A percentile compares a stretch with the other conserved stretches of the same genome.
phyloP scores from a whole-genome alignment of 2,797 vertebrate species.

The Tangara arthus region DNA sequence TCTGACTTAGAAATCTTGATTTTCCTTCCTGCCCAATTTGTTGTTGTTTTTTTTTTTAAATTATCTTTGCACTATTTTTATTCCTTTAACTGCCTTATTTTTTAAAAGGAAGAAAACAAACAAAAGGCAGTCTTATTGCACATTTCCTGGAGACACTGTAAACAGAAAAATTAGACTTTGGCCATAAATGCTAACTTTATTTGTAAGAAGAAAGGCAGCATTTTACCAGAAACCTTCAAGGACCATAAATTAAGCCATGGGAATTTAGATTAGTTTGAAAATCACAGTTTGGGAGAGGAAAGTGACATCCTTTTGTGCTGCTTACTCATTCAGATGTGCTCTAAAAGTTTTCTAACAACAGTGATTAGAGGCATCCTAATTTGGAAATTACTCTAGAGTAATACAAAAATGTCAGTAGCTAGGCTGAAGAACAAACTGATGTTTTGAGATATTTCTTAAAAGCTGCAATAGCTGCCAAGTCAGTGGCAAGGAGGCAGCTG shows the following conservation, averaged over 20 bases:
- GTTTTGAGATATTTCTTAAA: neutral
- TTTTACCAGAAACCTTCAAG: neutral
- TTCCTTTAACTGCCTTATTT: neutral
- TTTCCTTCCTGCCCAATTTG: neutral
- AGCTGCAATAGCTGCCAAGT: neutral
- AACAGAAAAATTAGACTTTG: neutral
- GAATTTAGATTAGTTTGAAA: neutral
- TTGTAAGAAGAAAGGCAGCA: neutral
- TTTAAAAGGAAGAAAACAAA: neutral
- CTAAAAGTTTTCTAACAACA: neutral
- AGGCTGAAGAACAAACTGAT: neutral
- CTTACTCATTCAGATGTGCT: neutral
- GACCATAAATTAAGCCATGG: rapidly evolving
- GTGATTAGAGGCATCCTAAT: neutral
- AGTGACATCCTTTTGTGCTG: neutral
- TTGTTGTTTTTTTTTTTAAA: neutral
- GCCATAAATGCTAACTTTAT: neutral
- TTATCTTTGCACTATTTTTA: neutral
- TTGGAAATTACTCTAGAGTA: neutral
- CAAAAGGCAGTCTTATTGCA: neutral
- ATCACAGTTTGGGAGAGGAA: neutral
- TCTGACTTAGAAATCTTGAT: neutral
- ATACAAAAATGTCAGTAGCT: neutral
- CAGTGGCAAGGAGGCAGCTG: neutral
- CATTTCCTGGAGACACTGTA: neutral